phyloP scores from a whole-genome alignment of 1,140 invertebrate species.

The Hypsibius dujardini region DNA sequence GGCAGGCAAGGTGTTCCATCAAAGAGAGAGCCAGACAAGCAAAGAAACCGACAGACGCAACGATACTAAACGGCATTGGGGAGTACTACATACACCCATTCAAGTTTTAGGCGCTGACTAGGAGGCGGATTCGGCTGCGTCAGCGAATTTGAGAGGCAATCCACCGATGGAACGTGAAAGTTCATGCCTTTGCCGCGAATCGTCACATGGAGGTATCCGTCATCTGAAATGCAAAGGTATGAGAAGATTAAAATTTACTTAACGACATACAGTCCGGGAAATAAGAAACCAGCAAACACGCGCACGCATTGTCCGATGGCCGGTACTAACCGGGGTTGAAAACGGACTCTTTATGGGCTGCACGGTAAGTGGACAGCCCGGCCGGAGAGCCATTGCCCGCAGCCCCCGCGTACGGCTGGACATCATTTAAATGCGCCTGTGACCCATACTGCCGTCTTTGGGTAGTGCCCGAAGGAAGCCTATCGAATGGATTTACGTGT shows the following conservation, averaged over 20 bases:
- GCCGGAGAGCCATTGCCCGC: not conserved
- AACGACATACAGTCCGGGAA: not conserved
- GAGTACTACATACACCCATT: conserved; percentile 57
- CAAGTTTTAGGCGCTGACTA: conserved; percentile 58
- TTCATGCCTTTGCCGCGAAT: conserved; percentile 61
- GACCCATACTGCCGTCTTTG: not conserved
- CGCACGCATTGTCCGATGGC: not conserved
- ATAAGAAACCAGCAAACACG: not conserved
- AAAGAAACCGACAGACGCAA: too few species aligned
- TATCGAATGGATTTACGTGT: not conserved
- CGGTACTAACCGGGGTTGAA: conserved; percentile 12
- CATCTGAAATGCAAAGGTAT: conserved; percentile 36
- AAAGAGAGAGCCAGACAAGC: too few species aligned
- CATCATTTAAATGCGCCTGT: not conserved
- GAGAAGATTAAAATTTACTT: conserved; percentile 17
- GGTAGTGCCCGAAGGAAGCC: not conserved
- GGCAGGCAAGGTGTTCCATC: too few species aligned
- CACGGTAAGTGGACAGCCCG: not conserved
- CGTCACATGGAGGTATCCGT: conserved; percentile 58
- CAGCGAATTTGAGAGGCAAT: conserved; percentile 52
- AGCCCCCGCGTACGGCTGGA: not conserved
- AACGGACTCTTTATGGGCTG: conserved; percentile 4
- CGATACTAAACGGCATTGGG: too few species aligned
- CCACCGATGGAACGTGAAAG: conserved; percentile 52
- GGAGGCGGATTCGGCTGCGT: conserved; percentile 60